Conservation (phyloP, 2,797 vertebrate species). For the Takifugu ocellatus region DNA sequence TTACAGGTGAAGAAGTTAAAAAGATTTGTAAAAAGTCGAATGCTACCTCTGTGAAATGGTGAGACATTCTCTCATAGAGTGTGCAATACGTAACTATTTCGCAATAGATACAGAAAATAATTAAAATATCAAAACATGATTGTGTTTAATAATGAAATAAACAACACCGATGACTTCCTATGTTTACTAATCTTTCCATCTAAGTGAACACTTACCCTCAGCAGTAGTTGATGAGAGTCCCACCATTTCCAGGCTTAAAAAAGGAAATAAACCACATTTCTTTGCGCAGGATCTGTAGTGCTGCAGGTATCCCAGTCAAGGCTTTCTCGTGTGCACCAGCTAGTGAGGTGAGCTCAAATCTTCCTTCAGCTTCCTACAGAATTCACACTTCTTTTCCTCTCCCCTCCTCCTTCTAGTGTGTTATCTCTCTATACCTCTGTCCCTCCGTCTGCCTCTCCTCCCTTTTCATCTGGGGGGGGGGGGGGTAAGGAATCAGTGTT, state of each 20-base stretch:
- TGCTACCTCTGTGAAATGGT: no score
- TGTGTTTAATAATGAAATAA: constrained; percentile 8
- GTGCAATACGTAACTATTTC: no score
- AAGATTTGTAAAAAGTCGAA: no score
- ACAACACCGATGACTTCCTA: background rate
- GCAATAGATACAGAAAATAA: no score
- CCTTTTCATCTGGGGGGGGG: constrained; percentile 38
- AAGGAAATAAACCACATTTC: constrained; percentile 19
- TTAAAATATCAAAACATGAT: no score
- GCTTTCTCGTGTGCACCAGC: constrained; percentile 26
- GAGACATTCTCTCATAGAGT: no score
- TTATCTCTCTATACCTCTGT: constrained; percentile 61
- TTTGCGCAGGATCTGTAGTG: constrained; percentile 33
- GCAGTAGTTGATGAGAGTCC: constrained; percentile 64
- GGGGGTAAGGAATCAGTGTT: constrained; percentile 33
- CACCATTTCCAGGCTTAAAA: constrained; percentile 56
- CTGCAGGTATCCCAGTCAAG: constrained; percentile 40
- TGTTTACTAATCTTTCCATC: constrained; percentile 1
- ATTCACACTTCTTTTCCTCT: constrained; percentile 57
- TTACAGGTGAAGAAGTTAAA: no score
- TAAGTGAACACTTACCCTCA: constrained; percentile 56
- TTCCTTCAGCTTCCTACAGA: constrained; percentile 38
- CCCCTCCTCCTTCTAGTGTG: constrained; percentile 68
- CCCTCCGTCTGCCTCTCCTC: constrained; percentile 36
- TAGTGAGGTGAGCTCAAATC: constrained; percentile 44